These are phyloP conservation scores for Sylvietta virens DNA, from an alignment of 2,113 vertebrate genomes.

Conservation along the genomic window DNA sequence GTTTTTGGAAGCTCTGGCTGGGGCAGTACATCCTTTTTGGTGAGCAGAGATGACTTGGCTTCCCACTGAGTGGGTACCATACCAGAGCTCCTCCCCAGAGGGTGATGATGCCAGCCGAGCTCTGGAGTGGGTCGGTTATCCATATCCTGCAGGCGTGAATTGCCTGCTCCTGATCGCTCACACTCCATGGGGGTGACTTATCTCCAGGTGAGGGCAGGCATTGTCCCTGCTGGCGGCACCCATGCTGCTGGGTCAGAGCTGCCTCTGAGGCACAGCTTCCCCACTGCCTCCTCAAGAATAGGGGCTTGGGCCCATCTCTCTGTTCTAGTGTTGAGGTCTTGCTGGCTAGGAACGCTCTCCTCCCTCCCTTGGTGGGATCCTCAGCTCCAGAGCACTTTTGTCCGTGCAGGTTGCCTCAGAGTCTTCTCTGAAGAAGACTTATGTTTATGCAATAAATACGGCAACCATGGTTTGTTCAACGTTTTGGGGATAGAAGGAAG, in stretches of 20 bases:
- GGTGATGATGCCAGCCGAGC: fast-evolving
- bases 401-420: neutral
- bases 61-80: neutral
- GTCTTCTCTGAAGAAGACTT: neutral
- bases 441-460: neutral
- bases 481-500: neutral
- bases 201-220: neutral
- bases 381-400: neutral
- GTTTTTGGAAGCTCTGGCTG: neutral
- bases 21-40: neutral
- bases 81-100: neutral
- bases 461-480: fast-evolving
- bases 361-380: neutral
- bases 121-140: neutral
- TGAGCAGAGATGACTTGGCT: neutral
- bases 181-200: neutral
- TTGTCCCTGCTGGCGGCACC: neutral
- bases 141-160: fast-evolving
- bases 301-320: no score
- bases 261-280: neutral
- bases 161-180: fast-evolving
- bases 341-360: neutral
- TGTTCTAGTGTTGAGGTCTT: fast-evolving
- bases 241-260: neutral
- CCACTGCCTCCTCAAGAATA: fast-evolving